Percentiles rank a stretch among this genome's conserved stretches.
Conservation (phyloP, 2,113 vertebrate species). For the Strix uralensis region DNA sequence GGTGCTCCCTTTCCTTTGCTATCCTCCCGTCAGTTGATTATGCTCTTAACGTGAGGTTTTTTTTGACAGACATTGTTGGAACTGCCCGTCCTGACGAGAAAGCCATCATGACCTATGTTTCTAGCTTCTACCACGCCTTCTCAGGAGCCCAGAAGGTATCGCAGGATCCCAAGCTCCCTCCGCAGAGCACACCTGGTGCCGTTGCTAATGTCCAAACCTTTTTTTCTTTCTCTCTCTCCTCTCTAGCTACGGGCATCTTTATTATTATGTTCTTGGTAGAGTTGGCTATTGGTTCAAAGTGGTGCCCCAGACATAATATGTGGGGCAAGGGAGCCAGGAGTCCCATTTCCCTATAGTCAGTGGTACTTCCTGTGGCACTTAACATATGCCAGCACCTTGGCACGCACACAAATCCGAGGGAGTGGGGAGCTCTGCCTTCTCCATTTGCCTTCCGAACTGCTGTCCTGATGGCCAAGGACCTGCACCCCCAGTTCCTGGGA, state of each 20-base stretch:
- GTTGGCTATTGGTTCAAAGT: slow-evolving; percentile 66
- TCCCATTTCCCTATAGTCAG: background rate
- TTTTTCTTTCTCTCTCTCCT: slow-evolving; percentile 54
- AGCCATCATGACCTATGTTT: slow-evolving; percentile 99
- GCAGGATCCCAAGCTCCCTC: slow-evolving; percentile 79
- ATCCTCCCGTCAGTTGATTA: slow-evolving; percentile 25
- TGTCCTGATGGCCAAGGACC: background rate
- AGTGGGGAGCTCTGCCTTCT: background rate
- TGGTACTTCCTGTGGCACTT: background rate
- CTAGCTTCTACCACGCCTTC: slow-evolving; percentile 99
- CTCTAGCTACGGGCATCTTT: slow-evolving; percentile 62
- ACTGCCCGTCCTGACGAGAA: slow-evolving; percentile 98
- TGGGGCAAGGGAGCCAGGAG: background rate
- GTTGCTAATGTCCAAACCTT: slow-evolving; percentile 80
- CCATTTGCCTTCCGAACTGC: background rate
- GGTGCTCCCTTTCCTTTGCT: slow-evolving; percentile 35
- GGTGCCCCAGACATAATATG: background rate
- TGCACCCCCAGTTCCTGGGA: background rate
- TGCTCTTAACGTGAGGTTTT: slow-evolving; percentile 73
- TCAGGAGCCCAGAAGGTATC: slow-evolving; percentile 99
- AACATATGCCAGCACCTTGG: background rate
- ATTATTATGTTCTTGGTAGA: slow-evolving; percentile 64
- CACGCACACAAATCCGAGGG: background rate
- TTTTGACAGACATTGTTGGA: slow-evolving; percentile 95
- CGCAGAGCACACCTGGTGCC: slow-evolving; percentile 73